Evolutionary conservation across 2,113 vertebrate species (phyloP).

Genomic region (Oryzias melastigma): DNA sequence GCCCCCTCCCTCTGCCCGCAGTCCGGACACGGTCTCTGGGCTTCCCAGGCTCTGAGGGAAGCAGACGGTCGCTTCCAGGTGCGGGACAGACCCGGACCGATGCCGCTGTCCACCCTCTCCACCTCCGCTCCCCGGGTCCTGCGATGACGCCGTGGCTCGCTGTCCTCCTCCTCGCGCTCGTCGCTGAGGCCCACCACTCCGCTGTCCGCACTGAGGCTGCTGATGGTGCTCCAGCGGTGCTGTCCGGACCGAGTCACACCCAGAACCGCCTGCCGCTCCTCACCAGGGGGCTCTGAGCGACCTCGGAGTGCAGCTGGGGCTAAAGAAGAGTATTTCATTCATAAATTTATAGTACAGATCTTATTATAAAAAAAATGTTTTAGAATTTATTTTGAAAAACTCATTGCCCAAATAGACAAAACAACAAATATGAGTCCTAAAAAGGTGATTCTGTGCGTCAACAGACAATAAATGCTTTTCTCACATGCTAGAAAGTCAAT

Average conservation of each 20-base stretch:
- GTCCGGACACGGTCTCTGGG: constrained; percentile 84
- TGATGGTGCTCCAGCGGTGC: constrained; percentile 89
- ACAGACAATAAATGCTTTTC: constrained; percentile 22
- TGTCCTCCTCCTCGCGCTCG: constrained; percentile 77
- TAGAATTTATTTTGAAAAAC: too few relatives aligned
- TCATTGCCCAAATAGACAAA: neutral
- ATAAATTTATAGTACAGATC: constrained; percentile 10
- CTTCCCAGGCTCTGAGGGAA: constrained; percentile 81
- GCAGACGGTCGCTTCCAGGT: constrained; percentile 82
- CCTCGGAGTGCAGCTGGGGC: constrained; percentile 68
- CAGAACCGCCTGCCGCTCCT: constrained; percentile 66
- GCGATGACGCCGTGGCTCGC: constrained; percentile 64
- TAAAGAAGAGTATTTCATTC: constrained; percentile 19
- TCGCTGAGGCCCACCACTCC: constrained; percentile 85
- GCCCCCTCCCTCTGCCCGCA: constrained; percentile 83
- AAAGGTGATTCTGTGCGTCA: constrained; percentile 19
- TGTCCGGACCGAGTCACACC: constrained; percentile 65
- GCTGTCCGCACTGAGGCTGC: constrained; percentile 89
- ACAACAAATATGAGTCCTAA: constrained; percentile 21
- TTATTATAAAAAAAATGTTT: neutral
- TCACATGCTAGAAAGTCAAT: constrained; percentile 4
- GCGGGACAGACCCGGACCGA: constrained; percentile 81
- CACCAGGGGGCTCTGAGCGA: constrained; percentile 73
- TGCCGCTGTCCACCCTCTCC: constrained; percentile 86
- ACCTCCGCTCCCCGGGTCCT: constrained; percentile 71